Evolutionary conservation across 35 echinoderm and acorn worm genomes (phyloP).

Genomic region (Antedon bifida): DNA sequence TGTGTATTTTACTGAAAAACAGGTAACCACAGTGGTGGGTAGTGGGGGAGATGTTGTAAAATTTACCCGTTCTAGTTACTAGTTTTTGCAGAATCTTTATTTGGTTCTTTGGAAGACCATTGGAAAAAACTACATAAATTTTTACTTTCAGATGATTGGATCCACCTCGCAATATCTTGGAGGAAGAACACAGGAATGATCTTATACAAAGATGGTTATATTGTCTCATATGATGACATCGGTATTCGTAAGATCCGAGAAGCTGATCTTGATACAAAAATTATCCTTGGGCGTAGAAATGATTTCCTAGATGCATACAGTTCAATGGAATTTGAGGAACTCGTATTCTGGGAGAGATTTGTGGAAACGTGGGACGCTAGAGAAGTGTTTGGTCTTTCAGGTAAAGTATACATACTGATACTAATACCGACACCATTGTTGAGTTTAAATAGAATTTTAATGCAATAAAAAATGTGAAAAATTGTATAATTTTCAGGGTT

Average conservation of each 20-base stretch:
- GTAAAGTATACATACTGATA: slow-evolving; percentile 17
- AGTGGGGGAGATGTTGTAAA: no score
- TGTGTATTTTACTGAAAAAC: no score
- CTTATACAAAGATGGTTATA: slow-evolving; percentile 46
- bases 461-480: no score
- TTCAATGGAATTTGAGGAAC: slow-evolving; percentile 68
- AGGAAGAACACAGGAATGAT: slow-evolving; percentile 30
- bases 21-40: no score
- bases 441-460: background rate
- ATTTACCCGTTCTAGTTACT: no score
- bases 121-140: background rate
- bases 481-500: no score
- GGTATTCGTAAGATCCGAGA: slow-evolving; percentile 59
- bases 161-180: slow-evolving; percentile 61
- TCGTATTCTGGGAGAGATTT: slow-evolving; percentile 32
- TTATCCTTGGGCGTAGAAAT: slow-evolving; percentile 71
- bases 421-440: background rate
- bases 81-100: no score
- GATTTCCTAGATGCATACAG: slow-evolving; percentile 55
- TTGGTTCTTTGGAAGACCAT: no score
- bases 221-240: slow-evolving; percentile 39
- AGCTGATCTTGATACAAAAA: slow-evolving; percentile 27
- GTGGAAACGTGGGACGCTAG: slow-evolving; percentile 50
- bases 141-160: slow-evolving; percentile 34
- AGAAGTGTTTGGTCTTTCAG: slow-evolving; percentile 33